A percentile compares a stretch with the other conserved stretches of the same genome.
phyloP scores from a whole-genome alignment of 2,888 invertebrate species.

The Parthenolecanium corni region DNA sequence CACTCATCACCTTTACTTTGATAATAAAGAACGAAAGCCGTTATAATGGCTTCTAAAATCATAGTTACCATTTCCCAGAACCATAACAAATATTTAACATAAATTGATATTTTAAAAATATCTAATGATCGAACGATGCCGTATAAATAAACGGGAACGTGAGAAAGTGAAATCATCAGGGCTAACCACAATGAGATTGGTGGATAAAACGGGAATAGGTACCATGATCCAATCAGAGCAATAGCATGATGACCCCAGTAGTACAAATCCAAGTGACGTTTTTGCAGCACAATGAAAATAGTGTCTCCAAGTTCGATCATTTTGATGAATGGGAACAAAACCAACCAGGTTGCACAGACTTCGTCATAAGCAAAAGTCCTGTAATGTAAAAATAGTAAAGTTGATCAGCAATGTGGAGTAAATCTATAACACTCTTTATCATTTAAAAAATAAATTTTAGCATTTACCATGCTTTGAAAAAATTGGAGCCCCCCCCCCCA shows the following conservation, averaged over 20 bases:
- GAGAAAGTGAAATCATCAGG: slow-evolving; percentile 6
- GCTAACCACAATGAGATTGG: slow-evolving; percentile 5
- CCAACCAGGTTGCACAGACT: slow-evolving; percentile 5
- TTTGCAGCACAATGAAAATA: slow-evolving; percentile 7
- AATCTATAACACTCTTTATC: too few species aligned
- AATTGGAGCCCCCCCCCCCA: too few species aligned
- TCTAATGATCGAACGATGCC: neutral
- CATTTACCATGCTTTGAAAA: too few species aligned
- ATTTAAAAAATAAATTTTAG: too few species aligned
- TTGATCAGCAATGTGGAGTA: too few species aligned
- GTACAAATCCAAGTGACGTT: slow-evolving; percentile 6
- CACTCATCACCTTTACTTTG: neutral
- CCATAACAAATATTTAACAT: neutral
- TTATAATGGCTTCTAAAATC: neutral
- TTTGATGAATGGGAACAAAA: slow-evolving; percentile 12
- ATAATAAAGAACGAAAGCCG: neutral
- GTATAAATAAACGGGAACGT: slow-evolving; percentile 10
- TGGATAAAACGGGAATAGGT: slow-evolving; percentile 16
- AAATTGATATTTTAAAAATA: neutral
- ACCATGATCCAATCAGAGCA: slow-evolving; percentile 10
- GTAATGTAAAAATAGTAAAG: neutral
- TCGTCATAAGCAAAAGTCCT: slow-evolving; percentile 1
- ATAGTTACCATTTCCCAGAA: neutral
- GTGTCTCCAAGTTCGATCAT: slow-evolving; percentile 24
- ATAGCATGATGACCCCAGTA: slow-evolving; percentile 14